Conservation (phyloP, 2,888 invertebrate genomes). For the Eucera pruinosa region DNA sequence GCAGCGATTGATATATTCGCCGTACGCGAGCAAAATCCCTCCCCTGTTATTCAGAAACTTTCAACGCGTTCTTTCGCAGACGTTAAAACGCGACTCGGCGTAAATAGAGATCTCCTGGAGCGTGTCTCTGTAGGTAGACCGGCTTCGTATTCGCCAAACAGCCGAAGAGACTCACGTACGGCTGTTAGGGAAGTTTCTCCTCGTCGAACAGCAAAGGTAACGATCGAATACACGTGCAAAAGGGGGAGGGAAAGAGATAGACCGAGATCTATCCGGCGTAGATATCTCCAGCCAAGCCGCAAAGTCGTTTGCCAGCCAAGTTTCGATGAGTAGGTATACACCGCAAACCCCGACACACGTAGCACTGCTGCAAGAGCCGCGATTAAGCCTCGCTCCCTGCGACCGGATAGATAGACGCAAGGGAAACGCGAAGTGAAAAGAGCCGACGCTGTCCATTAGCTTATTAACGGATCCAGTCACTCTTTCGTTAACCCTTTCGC, state of each 20-base stretch:
- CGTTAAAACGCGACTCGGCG: no score
- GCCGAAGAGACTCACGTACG: conserved; percentile 52
- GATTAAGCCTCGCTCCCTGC: no score
- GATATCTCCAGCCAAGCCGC: conserved; percentile 64
- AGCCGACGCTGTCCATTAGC: no score
- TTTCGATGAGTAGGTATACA: conserved; percentile 53
- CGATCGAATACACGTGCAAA: conserved; percentile 50
- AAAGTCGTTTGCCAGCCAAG: conserved; percentile 69
- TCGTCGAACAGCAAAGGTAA: conserved; percentile 61
- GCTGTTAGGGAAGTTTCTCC: conserved; percentile 62
- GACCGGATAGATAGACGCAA: no score
- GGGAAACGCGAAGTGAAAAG: no score
- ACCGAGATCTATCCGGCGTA: conserved; percentile 34
- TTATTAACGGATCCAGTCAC: no score
- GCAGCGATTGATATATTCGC: no score
- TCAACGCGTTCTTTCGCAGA: no score
- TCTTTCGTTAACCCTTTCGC: no score
- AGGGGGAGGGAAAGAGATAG: conserved; percentile 13
- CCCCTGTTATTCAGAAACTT: no score
- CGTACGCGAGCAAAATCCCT: no score
- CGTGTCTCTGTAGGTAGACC: conserved; percentile 23
- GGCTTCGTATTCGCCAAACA: no score
- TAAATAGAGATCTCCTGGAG: not conserved
- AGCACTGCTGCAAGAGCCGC: conserved; percentile 33
- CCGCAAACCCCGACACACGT: conserved; percentile 45